phyloP scores from a whole-genome alignment of 2,888 invertebrate genomes.

The Trissolcus brochymenae region DNA sequence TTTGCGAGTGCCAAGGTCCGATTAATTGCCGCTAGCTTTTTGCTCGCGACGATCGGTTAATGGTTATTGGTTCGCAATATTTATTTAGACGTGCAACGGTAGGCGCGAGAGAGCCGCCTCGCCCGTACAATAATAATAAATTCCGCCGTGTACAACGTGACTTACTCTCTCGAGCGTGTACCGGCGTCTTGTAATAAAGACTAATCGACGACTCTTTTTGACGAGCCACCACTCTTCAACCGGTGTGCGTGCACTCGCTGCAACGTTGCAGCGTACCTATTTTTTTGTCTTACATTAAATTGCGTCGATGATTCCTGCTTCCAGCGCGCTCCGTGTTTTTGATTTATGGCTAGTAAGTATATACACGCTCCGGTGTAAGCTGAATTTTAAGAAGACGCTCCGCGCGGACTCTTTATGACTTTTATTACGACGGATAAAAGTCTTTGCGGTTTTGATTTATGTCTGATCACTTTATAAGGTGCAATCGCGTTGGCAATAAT shows the following conservation, averaged over 20 bases:
- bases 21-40: slow-evolving; percentile 71
- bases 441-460: slow-evolving; percentile 45
- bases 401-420: neutral
- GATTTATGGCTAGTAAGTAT: slow-evolving; percentile 51
- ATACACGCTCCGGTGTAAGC: slow-evolving; percentile 28
- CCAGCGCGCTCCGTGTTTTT: slow-evolving; percentile 41
- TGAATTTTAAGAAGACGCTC: slow-evolving; percentile 43
- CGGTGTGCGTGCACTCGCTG: neutral
- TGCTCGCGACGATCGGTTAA: slow-evolving; percentile 70
- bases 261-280: neutral
- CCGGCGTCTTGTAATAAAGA: slow-evolving; percentile 64
- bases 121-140: slow-evolving; percentile 67
- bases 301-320: slow-evolving; percentile 45
- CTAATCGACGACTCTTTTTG: slow-evolving; percentile 62
- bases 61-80: slow-evolving; percentile 71
- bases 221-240: slow-evolving; percentile 16
- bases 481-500: slow-evolving; percentile 19
- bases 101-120: slow-evolving; percentile 36
- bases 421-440: slow-evolving; percentile 39
- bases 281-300: slow-evolving; percentile 20
- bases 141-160: slow-evolving; percentile 70
- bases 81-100: slow-evolving; percentile 62
- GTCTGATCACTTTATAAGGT: slow-evolving; percentile 41
- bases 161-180: slow-evolving; percentile 63
- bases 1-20: slow-evolving; percentile 64